A percentile compares a stretch with the other conserved stretches of the same genome.
phyloP scores from a whole-genome alignment of 2,888 invertebrate species.

The Drosophila parthenogenetica region DNA sequence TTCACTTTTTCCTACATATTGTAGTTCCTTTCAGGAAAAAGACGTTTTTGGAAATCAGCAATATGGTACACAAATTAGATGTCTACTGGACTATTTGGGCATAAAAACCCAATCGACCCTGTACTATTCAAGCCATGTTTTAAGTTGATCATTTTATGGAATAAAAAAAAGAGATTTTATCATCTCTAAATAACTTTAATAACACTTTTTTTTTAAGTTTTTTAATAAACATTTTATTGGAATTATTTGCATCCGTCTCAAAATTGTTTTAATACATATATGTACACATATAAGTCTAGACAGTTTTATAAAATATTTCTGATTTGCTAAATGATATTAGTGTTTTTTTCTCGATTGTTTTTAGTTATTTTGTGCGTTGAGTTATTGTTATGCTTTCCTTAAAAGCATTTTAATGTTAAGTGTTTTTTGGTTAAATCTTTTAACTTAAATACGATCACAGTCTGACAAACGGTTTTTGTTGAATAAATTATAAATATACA shows the following conservation, averaged over 20 bases:
- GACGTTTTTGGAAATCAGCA: too few relatives aligned
- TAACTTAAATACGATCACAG: conserved; percentile 69
- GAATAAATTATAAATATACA: conserved; percentile 49
- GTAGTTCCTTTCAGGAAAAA: too few relatives aligned
- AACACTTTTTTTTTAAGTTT: too few relatives aligned
- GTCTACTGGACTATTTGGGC: too few relatives aligned
- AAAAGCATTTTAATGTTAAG: conserved; percentile 30
- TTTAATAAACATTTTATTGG: conserved; percentile 5
- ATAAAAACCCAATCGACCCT: too few relatives aligned
- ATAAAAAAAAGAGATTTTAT: too few relatives aligned
- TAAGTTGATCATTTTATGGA: neutral
- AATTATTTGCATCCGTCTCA: neutral
- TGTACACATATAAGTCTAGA: neutral
- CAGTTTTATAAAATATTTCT: neutral
- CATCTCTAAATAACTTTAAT: too few relatives aligned
- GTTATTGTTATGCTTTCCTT: conserved; percentile 15
- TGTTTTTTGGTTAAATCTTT: conserved; percentile 56
- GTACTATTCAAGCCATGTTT: too few relatives aligned
- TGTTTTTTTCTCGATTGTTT: conserved; percentile 4
- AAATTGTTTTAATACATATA: neutral
- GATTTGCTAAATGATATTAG: conserved; percentile 6
- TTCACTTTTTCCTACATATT: too few relatives aligned
- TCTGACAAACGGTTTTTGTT: conserved; percentile 47
- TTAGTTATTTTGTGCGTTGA: conserved; percentile 39
- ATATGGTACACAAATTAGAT: too few relatives aligned